Base-by-base conservation (phyloP, 2,797 vertebrate species). In the Pygocentrus nattereri region DNA sequence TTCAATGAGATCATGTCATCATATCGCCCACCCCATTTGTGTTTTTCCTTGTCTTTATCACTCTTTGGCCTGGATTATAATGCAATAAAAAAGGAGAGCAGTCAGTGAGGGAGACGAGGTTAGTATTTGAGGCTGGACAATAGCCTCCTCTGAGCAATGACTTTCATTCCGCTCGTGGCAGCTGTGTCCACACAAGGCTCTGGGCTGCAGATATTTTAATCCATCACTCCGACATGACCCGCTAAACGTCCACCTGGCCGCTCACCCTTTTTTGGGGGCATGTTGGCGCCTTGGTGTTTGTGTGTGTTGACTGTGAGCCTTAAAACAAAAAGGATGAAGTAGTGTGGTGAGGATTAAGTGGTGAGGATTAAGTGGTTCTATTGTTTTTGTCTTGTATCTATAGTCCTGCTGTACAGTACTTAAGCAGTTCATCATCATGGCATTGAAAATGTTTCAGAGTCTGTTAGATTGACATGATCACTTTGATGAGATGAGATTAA, bases 171-270 rank as follows among this genome's bases (percentile, higher is more conserved):
- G 82, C 78, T 85, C 25, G 25, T 83, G 87, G 88, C 89, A 91
- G 86, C 82, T 64, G 89, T 90, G 87, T 91, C 85, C 86, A 87
- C 82, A 85, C 74, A 85, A 74, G 78, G 75, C 85, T 90, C 87
- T 84, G 82, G 83, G 82, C 49, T 74, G 83, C 85, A 86, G 86
- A 91, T 89, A 89, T 91, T 91, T 91, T 87, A 91, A 92, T 92
- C 90, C 85, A 89, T 91, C 90, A 91, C 80, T 76, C 71, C 74
- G 74, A 85, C 78, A 69, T 86, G 79, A 68, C 78, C 78, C 76
- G 74, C 76, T 70, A 85, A 88, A 81, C 73, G 44, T 81, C 78
- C 82, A 52, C 64, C 75, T 25, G 52, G 30, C 62, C 30, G 47
- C 16, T 79, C 56, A 68, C 54, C 76, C 71, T 75, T 75, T n/a